Percentiles rank a stretch among this genome's conserved stretches.
Evolutionary conservation across 2,113 vertebrate genomes (phyloP).

Genomic region (Charina bottae): DNA sequence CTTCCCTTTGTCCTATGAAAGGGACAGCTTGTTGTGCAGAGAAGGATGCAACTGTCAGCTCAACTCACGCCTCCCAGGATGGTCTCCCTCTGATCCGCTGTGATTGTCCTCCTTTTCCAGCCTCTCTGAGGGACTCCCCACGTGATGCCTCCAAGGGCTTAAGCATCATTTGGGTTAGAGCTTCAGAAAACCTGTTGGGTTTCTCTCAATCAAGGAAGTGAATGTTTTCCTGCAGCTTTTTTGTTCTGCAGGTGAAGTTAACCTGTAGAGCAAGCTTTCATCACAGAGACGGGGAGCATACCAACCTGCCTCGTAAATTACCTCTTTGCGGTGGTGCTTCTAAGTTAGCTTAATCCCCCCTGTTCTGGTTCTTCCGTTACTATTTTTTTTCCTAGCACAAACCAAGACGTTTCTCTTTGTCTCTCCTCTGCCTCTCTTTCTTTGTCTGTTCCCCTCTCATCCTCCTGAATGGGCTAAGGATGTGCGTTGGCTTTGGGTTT

Average conservation of each 20-base stretch:
- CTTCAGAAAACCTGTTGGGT: conserved; percentile 12
- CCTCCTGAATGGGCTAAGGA: background rate
- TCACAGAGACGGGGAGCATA: background rate
- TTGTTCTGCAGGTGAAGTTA: background rate
- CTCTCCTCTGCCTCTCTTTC: background rate
- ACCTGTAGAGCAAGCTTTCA: background rate
- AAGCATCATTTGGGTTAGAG: conserved; percentile 15
- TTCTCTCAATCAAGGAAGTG: background rate
- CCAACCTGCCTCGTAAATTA: background rate
- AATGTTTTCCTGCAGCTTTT: background rate
- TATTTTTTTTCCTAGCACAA: background rate
- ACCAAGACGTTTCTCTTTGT: background rate
- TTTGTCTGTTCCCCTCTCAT: background rate
- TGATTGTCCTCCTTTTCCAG: background rate
- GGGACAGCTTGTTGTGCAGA: background rate
- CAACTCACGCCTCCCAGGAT: background rate
- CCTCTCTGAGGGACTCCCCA: conserved; percentile 8
- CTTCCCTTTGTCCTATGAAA: conserved; percentile 8
- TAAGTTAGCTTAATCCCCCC: background rate
- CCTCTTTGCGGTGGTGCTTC: background rate
- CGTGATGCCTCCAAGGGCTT: conserved; percentile 43
- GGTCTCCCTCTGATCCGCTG: conserved; percentile 15
- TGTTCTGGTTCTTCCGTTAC: background rate
- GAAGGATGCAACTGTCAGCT: conserved; percentile 1
- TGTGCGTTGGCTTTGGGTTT: background rate